Evolutionary conservation across 2,797 vertebrate genomes (phyloP).

Genomic region (Hozukius guyotensis): DNA sequence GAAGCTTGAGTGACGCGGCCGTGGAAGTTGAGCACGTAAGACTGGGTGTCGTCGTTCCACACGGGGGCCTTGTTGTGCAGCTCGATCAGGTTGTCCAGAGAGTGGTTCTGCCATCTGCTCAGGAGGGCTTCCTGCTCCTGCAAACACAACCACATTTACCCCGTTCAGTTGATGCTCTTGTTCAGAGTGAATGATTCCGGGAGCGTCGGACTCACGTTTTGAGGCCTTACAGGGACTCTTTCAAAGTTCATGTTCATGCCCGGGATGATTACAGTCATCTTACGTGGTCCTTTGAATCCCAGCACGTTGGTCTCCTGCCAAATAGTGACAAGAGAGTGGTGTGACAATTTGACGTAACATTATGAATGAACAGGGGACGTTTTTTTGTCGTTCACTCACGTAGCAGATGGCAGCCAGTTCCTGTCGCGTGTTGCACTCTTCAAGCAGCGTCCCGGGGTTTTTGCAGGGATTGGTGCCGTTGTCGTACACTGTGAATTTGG

Average conservation of each 20-base stretch:
- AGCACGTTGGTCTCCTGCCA: constrained; percentile 95
- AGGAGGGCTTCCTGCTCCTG: constrained; percentile 94
- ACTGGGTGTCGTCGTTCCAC: constrained; percentile 98
- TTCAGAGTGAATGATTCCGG: neutral
- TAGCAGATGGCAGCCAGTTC: constrained; percentile 96
- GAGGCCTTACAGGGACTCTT: constrained; percentile 89
- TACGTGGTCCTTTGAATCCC: constrained; percentile 97
- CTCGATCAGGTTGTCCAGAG: constrained; percentile 94
- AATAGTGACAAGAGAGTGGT: neutral
- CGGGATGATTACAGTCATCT: constrained; percentile 98
- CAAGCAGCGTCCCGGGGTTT: constrained; percentile 85
- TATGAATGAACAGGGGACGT: neutral
- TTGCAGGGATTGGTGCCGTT: constrained; percentile 91
- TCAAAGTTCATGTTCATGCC: constrained; percentile 97
- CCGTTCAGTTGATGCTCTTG: neutral
- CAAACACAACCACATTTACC: neutral
- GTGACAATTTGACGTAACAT: neutral
- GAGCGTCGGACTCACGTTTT: constrained; percentile 83
- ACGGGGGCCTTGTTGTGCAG: constrained; percentile 97
- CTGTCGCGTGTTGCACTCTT: constrained; percentile 89
- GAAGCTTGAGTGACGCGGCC: constrained; percentile 97
- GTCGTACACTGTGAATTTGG: constrained; percentile 97
- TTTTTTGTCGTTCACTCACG: constrained; percentile 79
- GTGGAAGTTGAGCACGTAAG: constrained; percentile 96
- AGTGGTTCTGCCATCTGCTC: constrained; percentile 90